phyloP scores from a whole-genome alignment of 1,140 invertebrate genomes.

The Dolichoris vasculosae region DNA sequence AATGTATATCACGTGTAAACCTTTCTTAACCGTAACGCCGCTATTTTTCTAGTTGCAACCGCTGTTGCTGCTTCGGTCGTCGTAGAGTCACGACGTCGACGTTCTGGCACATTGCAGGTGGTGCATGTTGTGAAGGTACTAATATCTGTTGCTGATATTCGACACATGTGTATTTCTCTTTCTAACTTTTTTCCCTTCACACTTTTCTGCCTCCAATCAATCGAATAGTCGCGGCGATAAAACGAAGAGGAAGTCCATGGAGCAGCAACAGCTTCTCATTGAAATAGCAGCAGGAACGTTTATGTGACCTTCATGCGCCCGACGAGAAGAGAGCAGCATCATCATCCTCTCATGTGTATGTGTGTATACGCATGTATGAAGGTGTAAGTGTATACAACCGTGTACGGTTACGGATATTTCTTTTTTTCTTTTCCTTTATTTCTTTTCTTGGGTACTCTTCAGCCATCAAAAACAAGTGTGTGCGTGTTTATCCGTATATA shows the following conservation, averaged over 20 bases:
- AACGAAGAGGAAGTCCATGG: not conserved
- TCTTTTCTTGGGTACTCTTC: not conserved
- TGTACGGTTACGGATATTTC: constrained; percentile 1
- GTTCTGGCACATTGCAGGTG: not conserved
- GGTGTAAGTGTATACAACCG: constrained; percentile 5
- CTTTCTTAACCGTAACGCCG: not conserved
- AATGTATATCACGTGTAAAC: constrained; percentile 23
- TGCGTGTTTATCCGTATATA: not conserved
- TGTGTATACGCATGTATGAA: not conserved
- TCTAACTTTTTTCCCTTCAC: not conserved
- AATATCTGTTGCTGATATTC: not conserved
- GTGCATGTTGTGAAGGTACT: not conserved
- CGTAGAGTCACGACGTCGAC: not conserved
- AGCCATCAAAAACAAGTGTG: not conserved
- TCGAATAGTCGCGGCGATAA: not conserved
- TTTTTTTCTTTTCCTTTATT: not conserved
- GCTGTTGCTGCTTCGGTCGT: not conserved
- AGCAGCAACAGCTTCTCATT: not conserved
- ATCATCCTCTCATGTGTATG: constrained; percentile 32
- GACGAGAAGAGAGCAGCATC: constrained; percentile 42
- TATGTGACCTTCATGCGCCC: constrained; percentile 49
- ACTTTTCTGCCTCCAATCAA: not conserved
- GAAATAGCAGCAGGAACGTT: constrained; percentile 17
- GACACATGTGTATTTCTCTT: constrained; percentile 32
- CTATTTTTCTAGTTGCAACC: not conserved